Evolutionary conservation across 2,113 vertebrate genomes (phyloP).

Genomic region (Cephalopterus ornatus): DNA sequence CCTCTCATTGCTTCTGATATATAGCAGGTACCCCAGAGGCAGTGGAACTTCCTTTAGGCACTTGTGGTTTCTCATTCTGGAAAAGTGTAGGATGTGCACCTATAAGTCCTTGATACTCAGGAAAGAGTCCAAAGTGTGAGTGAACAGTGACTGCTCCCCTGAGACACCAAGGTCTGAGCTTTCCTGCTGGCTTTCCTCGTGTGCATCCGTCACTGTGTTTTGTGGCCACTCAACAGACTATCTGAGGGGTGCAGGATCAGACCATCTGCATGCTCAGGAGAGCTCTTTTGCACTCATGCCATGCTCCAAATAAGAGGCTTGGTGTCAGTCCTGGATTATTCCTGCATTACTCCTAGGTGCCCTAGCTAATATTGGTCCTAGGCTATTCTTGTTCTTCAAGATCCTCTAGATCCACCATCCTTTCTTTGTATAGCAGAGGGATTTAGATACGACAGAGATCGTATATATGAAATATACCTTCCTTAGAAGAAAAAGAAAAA

Average conservation of each 20-base stretch:
- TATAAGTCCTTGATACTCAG: neutral
- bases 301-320: neutral
- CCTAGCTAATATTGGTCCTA: neutral
- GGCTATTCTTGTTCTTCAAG: neutral
- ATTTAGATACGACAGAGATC: neutral
- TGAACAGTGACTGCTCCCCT: fast-evolving
- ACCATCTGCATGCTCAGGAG: neutral
- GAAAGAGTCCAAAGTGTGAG: neutral
- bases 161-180: neutral
- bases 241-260: neutral
- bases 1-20: neutral
- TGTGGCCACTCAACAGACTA: neutral
- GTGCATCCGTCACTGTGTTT: neutral
- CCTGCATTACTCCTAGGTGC: neutral
- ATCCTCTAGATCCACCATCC: neutral
- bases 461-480: neutral
- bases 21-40: neutral
- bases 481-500: neutral
- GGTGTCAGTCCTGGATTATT: neutral
- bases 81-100: neutral
- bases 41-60: neutral
- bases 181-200: neutral
- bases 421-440: neutral
- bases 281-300: neutral
- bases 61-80: neutral